These are phyloP conservation scores for Tachystola acroxantha DNA, from an alignment of 2,888 invertebrate genomes.

Conservation along the genomic window DNA sequence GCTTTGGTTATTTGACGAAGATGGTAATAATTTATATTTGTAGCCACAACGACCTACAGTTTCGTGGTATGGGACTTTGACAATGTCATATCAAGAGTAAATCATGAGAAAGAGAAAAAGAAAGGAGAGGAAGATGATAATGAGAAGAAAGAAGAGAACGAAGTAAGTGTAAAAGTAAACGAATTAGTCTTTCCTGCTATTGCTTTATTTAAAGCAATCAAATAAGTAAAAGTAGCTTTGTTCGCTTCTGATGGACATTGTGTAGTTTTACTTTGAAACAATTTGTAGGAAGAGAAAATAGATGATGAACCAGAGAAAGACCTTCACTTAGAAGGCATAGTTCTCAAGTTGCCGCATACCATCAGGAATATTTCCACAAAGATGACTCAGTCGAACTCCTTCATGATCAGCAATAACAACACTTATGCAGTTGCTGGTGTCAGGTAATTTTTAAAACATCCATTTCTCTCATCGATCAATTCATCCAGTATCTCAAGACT, in stretches of 20 bases:
- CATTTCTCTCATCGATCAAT: no score
- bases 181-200: no score
- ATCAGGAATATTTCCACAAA: slow-evolving; percentile 95
- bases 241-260: no score
- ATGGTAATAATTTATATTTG: slow-evolving; percentile 15
- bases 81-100: slow-evolving; percentile 57
- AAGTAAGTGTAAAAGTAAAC: slow-evolving; percentile 8
- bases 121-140: slow-evolving; percentile 35
- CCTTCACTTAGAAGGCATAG: slow-evolving; percentile 75
- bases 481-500: no score
- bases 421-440: slow-evolving; percentile 97
- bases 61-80: slow-evolving; percentile 90
- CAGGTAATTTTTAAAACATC: no score
- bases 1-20: no score
- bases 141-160: slow-evolving; percentile 38
- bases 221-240: no score
- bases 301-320: slow-evolving; percentile 53
- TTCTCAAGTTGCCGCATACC: slow-evolving; percentile 87
- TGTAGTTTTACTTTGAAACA: no score
- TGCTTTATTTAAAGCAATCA: no score
- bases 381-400: slow-evolving; percentile 93
- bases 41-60: slow-evolving; percentile 88
- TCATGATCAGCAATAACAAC: slow-evolving; percentile 93
- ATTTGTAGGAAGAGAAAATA: slow-evolving; percentile 52
- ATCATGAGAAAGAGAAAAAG: slow-evolving; percentile 39